phyloP scores from a whole-genome alignment of 1,140 invertebrate species.

The Gryon sp. region DNA sequence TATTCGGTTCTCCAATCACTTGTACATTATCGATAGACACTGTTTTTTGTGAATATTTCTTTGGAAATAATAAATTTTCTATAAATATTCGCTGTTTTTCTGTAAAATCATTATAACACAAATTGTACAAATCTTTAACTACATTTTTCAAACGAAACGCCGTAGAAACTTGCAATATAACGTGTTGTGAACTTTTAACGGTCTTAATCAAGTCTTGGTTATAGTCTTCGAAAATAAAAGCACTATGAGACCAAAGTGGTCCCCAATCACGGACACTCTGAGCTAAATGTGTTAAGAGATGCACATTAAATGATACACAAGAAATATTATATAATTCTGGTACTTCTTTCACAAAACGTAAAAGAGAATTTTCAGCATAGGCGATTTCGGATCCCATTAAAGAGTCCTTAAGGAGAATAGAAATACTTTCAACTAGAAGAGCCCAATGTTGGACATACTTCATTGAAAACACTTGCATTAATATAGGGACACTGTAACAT shows the following conservation, averaged over 20 bases:
- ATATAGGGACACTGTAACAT: too few relatives aligned
- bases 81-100: slow-evolving; percentile 10
- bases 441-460: too few relatives aligned
- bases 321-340: slow-evolving; percentile 48
- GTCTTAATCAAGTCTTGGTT: slow-evolving; percentile 23
- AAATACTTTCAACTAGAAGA: slow-evolving; percentile 56
- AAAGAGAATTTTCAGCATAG: slow-evolving; percentile 37
- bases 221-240: slow-evolving; percentile 45
- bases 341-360: slow-evolving; percentile 54
- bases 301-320: slow-evolving; percentile 57
- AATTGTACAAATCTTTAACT: slow-evolving; percentile 1
- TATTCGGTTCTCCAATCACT: not conserved
- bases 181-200: slow-evolving; percentile 39
- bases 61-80: slow-evolving; percentile 8
- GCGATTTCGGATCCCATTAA: slow-evolving; percentile 50
- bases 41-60: not conserved
- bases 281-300: slow-evolving; percentile 53
- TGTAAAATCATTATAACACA: slow-evolving; percentile 6
- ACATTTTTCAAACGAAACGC: slow-evolving; percentile 9
- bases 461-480: too few relatives aligned
- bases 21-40: not conserved
- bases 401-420: slow-evolving; percentile 36
- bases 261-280: slow-evolving; percentile 51
- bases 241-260: slow-evolving; percentile 51
- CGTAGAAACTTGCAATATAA: slow-evolving; percentile 36